Evolutionary conservation across 2,797 vertebrate species (phyloP).

Genomic region (Pogoniulus pusillus): DNA sequence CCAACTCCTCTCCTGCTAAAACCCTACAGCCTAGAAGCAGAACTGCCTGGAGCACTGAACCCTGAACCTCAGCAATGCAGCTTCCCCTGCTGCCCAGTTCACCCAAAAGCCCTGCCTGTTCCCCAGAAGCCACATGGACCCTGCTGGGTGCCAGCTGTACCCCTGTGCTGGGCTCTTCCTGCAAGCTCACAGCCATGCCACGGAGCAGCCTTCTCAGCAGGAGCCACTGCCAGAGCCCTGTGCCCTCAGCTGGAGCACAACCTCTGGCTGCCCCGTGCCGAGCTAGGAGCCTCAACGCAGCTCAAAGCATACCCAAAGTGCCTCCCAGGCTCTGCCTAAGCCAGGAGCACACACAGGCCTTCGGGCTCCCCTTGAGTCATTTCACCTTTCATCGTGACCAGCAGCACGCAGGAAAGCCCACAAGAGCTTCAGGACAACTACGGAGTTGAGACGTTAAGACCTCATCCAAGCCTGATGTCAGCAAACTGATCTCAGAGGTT

Average conservation of each 20-base stretch:
- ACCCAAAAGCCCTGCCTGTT: rapidly evolving
- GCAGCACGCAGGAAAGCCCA: background rate
- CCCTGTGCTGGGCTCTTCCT: background rate
- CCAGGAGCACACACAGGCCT: background rate
- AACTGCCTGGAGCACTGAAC: no score
- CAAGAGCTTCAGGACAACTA: background rate
- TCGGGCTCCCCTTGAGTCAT: background rate
- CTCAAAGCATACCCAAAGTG: background rate
- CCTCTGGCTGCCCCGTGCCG: rapidly evolving
- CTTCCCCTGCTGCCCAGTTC: background rate
- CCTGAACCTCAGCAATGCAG: background rate
- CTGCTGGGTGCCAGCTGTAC: no score
- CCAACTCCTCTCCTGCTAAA: background rate
- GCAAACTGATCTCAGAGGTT: rapidly evolving
- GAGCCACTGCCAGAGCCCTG: rapidly evolving
- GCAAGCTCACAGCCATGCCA: rapidly evolving
- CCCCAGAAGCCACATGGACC: background rate
- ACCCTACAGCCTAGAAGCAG: background rate
- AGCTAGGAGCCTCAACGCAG: background rate
- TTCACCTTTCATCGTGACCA: background rate
- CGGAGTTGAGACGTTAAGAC: background rate
- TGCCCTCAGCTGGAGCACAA: background rate
- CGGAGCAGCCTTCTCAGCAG: rapidly evolving
- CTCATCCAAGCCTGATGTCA: rapidly evolving
- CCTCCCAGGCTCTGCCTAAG: background rate